These are phyloP conservation scores for Eidolon helvum DNA, from an alignment of 2,113 vertebrate genomes.

Conservation along the genomic window DNA sequence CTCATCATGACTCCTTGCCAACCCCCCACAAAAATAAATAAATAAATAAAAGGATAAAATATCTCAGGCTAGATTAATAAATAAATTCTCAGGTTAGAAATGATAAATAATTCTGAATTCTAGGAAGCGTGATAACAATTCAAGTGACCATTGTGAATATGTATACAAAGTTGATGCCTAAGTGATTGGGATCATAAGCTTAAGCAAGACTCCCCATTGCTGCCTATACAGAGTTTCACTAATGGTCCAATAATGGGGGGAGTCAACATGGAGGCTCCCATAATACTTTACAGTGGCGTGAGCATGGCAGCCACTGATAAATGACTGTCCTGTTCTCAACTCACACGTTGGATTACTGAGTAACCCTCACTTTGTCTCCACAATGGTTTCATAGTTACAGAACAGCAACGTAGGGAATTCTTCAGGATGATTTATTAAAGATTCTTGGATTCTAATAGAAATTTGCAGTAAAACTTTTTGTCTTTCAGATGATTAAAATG, in stretches of 20 bases:
- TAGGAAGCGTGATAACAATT: background rate
- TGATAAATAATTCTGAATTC: background rate
- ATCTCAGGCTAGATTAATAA: background rate
- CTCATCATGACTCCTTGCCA: too few species aligned
- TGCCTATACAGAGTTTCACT: constrained; percentile 81
- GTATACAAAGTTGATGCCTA: constrained; percentile 2
- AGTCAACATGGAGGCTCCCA: constrained; percentile 77
- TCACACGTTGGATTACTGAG: constrained; percentile 53
- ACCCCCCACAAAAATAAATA: too few species aligned
- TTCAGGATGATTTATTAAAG: constrained; percentile 48
- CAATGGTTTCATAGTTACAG: background rate
- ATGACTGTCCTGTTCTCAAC: constrained; percentile 78
- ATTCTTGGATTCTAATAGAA: background rate
- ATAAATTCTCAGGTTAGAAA: background rate
- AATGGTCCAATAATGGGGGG: constrained; percentile 89
- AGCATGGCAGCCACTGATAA: constrained; percentile 84
- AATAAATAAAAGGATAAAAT: background rate
- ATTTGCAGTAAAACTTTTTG: background rate
- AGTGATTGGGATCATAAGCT: constrained; percentile 70
- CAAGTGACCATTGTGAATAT: background rate
- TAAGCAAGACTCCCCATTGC: constrained; percentile 74
- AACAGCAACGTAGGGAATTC: constrained; percentile 12
- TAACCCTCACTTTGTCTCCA: background rate
- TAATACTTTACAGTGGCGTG: constrained; percentile 80
- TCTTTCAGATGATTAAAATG: background rate